Conservation (phyloP, 1,140 invertebrate genomes). For the Drosophila pectinifera region DNA sequence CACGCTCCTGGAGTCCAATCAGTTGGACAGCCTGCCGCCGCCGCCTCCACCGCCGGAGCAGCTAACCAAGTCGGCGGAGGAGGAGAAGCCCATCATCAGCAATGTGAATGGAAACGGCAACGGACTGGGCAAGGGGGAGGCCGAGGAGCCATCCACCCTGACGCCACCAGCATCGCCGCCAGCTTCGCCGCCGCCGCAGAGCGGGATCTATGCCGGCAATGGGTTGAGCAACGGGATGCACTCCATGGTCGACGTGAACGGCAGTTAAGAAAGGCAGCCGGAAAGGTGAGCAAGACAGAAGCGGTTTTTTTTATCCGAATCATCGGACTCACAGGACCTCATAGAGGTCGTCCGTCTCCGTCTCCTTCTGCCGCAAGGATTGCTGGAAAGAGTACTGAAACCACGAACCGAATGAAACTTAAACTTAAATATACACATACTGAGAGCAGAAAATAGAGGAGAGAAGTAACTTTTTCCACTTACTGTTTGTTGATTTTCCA, state of each 20-base stretch:
- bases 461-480: conserved; percentile 61
- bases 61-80: conserved; percentile 10
- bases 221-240: conserved; percentile 65
- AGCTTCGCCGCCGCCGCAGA: conserved; percentile 54
- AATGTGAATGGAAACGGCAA: conserved; percentile 38
- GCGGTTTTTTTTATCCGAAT: conserved; percentile 1
- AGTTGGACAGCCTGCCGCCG: conserved; percentile 82
- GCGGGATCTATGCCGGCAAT: conserved; percentile 37
- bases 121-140: conserved; percentile 25
- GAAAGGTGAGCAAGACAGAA: conserved; percentile 2
- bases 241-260: conserved; percentile 70
- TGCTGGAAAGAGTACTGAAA: conserved; percentile 14
- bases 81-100: conserved; percentile 4
- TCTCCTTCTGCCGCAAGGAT: conserved; percentile 11
- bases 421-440: conserved; percentile 22
- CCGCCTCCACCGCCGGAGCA: conserved; percentile 72
- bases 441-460: conserved; percentile 16
- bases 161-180: conserved; percentile 78
- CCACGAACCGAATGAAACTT: conserved; percentile 14
- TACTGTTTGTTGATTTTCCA: conserved; percentile 77
- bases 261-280: conserved; percentile 69
- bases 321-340: conserved; percentile 18
- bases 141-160: conserved; percentile 58
- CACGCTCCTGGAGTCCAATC: conserved; percentile 69
- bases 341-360: conserved; percentile 8